Evolutionary conservation across 2,888 invertebrate genomes (phyloP), one percentile per base, ranked within the genome.

Genomic region (Hypomecis punctinalis): DNA sequence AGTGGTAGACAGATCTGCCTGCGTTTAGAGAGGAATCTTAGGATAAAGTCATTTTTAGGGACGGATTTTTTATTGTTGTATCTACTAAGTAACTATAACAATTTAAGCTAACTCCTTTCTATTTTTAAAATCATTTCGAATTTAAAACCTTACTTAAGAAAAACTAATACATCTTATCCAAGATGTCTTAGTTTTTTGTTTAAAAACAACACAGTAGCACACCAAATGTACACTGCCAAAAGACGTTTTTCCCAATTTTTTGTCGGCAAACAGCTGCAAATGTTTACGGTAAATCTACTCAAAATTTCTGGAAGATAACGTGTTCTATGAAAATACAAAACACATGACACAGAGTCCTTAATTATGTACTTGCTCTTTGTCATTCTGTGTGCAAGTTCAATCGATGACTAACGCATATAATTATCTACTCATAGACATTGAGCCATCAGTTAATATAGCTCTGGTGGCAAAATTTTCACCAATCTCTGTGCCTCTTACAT

Each of bases 341-440:
- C 48, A 39, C 61, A 52, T 52, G 56, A 57, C 56, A 61, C 47
- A 49, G 49, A 36, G 39, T 33, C 39, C 51, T 51, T 37, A 43
- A 51, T 56, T 51, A 46, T 13, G 8, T 70, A 53, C 63, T 51
- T 45, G 46, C 52, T 51, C 61, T 72, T 57, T 56, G 63, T 56
- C 48, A 63, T 57, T 54, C 45, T 33, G 37, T 36, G 47, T 49
- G 45, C 45, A 56, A 64, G 64, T 55, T 51, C 59, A 55, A 64
- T 64, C 55, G 51, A 51, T 64, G 64, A 64, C 49, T 64, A 64
- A 64, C 39, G 11, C 10, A 23, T 40, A 47, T 59, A 48, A 49
- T 59, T n/a, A 54, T 63, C 43, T 49, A 45, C 63, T 58, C 45
- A 54, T 61, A 53, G 13, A 61, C 47, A 54, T 48, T 54, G 54